Evolutionary conservation across 2,888 invertebrate genomes (phyloP).

Genomic region (Epistrophe eligans): DNA sequence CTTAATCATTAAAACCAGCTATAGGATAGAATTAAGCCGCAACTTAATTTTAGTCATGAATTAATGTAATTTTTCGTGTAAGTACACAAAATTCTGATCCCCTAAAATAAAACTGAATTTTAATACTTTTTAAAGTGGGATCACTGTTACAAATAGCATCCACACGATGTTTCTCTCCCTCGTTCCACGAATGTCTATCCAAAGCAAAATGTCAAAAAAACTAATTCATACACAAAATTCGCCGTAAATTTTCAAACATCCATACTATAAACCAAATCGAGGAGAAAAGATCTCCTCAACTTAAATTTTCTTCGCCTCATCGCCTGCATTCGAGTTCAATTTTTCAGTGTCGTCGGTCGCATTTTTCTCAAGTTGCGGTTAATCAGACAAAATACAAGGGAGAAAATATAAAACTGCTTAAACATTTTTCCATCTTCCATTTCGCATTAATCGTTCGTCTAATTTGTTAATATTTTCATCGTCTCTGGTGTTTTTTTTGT

Average conservation of each 20-base stretch:
- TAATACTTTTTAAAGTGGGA: neutral
- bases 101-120: too few species aligned
- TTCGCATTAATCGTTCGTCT: neutral
- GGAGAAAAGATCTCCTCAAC: slow-evolving; percentile 55
- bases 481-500: neutral
- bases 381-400: slow-evolving; percentile 36
- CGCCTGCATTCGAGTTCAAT: slow-evolving; percentile 69
- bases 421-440: slow-evolving; percentile 18
- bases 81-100: too few species aligned
- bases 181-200: slow-evolving; percentile 33
- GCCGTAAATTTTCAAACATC: slow-evolving; percentile 4
- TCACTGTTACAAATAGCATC: neutral
- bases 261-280: slow-evolving; percentile 25
- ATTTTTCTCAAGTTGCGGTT: slow-evolving; percentile 41
- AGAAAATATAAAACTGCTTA: slow-evolving; percentile 13
- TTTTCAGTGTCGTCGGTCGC: slow-evolving; percentile 53
- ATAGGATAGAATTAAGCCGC: too few species aligned
- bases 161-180: neutral
- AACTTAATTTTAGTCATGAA: too few species aligned
- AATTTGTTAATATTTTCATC: neutral
- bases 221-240: neutral
- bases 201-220: slow-evolving; percentile 32
- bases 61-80: too few species aligned
- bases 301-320: slow-evolving; percentile 47
- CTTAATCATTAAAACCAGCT: too few species aligned